Evolutionary conservation across 2,888 invertebrate genomes (phyloP).

Genomic region (Clanis bilineata): DNA sequence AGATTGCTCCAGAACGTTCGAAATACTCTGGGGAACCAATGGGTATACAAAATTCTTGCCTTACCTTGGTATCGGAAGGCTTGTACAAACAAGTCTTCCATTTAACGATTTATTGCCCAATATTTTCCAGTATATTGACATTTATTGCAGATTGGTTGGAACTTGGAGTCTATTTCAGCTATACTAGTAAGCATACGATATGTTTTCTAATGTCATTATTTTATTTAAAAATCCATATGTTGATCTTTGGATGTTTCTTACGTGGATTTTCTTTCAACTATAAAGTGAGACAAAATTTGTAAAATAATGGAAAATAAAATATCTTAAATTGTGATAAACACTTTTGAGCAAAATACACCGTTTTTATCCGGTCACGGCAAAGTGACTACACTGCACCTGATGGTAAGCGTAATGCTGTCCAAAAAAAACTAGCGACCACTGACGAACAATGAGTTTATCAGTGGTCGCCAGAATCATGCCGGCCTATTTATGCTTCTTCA

Average conservation of each 20-base stretch:
- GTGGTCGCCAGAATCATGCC: no score
- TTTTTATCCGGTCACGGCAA: no score
- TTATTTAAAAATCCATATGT: background rate
- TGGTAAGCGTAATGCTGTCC: no score
- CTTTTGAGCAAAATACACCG: no score
- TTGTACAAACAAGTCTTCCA: background rate
- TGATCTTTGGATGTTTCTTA: background rate
- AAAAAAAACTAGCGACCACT: no score
- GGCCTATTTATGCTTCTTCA: no score
- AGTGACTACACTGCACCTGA: no score
- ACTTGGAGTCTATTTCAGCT: background rate
- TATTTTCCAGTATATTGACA: constrained; percentile 22
- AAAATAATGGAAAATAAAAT: no score
- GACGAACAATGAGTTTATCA: no score
- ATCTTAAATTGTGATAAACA: no score
- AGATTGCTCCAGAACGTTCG: background rate
- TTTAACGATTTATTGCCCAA: constrained; percentile 19
- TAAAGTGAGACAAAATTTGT: no score
- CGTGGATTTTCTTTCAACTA: no score
- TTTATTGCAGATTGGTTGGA: constrained; percentile 12
- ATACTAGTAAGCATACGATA: background rate
- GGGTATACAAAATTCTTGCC: background rate
- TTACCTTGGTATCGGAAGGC: background rate
- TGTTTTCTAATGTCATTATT: background rate
- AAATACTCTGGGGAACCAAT: background rate